phyloP scores from a whole-genome alignment of 1,140 invertebrate genomes.

The Meteorus sp. region DNA sequence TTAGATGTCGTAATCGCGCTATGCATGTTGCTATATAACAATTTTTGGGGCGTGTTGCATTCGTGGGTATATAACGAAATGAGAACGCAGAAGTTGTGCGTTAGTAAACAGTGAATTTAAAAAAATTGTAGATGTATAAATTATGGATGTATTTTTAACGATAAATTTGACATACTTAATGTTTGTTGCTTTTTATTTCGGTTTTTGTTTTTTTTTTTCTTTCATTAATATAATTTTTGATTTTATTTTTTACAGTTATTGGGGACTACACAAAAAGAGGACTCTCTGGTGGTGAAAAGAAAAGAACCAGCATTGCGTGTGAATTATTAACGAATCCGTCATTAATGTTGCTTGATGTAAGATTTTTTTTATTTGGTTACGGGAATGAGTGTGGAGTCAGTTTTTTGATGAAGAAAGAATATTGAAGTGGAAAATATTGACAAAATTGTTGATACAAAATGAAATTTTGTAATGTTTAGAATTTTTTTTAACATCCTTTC shows the following conservation, averaged over 20 bases:
- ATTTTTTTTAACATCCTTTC: no score
- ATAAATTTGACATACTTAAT: no score
- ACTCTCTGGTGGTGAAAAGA: slow-evolving; percentile 85
- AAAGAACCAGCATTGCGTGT: slow-evolving; percentile 83
- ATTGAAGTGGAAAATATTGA: slow-evolving; percentile 16
- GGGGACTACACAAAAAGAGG: slow-evolving; percentile 79
- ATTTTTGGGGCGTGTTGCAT: no score
- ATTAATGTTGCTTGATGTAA: slow-evolving; percentile 83
- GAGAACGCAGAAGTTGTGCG: not conserved
- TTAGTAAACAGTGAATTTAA: no score
- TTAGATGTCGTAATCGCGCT: not conserved
- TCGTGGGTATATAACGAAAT: no score
- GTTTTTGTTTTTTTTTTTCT: no score
- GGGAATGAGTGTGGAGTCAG: not conserved
- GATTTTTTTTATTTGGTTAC: slow-evolving; percentile 42
- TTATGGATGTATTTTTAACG: no score
- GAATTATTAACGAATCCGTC: slow-evolving; percentile 84
- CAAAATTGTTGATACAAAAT: not conserved
- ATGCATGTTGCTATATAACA: no score
- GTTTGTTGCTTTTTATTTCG: no score
- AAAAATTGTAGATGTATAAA: no score
- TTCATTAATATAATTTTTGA: no score
- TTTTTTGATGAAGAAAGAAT: not conserved
- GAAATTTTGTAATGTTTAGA: no score
- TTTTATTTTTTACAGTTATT: slow-evolving; percentile 63